Evolutionary conservation across 2,797 vertebrate species (phyloP), one percentile per base, ranked within the genome.

Genomic region (Lates japonicus): DNA sequence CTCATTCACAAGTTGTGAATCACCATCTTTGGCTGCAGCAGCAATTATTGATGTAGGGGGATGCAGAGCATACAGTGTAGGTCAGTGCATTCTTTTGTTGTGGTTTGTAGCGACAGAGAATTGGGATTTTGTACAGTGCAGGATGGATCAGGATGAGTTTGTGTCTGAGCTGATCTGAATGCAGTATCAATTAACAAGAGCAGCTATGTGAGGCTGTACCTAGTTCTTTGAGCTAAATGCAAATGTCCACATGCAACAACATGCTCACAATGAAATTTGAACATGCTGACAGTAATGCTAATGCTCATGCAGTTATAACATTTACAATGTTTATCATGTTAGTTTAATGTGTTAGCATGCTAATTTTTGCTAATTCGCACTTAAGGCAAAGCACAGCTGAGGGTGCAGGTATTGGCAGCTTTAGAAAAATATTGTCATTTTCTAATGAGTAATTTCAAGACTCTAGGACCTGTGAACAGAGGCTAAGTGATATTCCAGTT

Each of bases 1-100:
- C 29, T 67, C 14, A 41, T 70, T 46, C 63, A 46, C 60, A 42
- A 46, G 31, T 41, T 60, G 46, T 80, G 66, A 68, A 49, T 71
- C 54, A 39, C 61, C 19, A 48, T 74, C 55, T 39, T 31, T 35
- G 57, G 63, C 33, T 49, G 58, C 52, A 52, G 41, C 33, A 41
- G 68, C 17, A 66, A 69, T 78, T 66, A 77, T 44, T 74, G 78
- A 66, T 74, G 31, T 46, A 3, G 0, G 3, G 14, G 31, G 63
- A 55, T 67, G 42, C 70, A 31, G 25, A 75, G 55, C 4, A 0
- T n/a, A 42, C 60, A 39, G n/a, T 59, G 44, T 5, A 20, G 67
- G 20, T 68, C 59, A 66, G 54, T 73, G 42, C 51, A 22, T 31
- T 70, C 49, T 51, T 31, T 49, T 58, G 70, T 35, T 48, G 25